Conservation (phyloP, 1,140 invertebrate genomes). For the Homarus americanus region DNA sequence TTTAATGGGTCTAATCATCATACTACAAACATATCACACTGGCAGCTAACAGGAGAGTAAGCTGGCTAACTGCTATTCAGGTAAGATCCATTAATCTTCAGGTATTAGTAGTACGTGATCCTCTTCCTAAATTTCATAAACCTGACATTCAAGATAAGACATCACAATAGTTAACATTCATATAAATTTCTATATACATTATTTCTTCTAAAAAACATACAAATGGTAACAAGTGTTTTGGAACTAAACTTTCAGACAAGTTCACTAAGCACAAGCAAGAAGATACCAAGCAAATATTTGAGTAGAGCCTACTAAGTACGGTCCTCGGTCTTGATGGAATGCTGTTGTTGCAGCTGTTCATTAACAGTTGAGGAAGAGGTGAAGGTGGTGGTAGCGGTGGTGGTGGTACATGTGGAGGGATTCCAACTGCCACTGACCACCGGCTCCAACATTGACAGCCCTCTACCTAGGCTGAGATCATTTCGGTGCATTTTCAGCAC, state of each 20-base stretch:
- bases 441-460: conserved; percentile 68
- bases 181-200: conserved; percentile 72
- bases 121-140: conserved; percentile 53
- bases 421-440: conserved; percentile 52
- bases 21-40: conserved; percentile 74
- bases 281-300: conserved; percentile 69
- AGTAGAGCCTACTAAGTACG: conserved; percentile 69
- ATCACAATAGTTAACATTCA: conserved; percentile 72
- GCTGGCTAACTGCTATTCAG: conserved; percentile 68
- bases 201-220: conserved; percentile 68
- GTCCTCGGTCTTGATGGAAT: conserved; percentile 72
- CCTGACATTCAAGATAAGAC: conserved; percentile 71
- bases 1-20: conserved; percentile 73
- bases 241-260: conserved; percentile 69
- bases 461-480: conserved; percentile 61
- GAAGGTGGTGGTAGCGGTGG: conserved; percentile 31
- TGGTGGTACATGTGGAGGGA: conserved; percentile 33
- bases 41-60: conserved; percentile 71
- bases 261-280: conserved; percentile 72
- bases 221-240: conserved; percentile 72
- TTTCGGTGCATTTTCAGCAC: conserved; percentile 70
- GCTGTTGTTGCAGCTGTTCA: conserved; percentile 49
- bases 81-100: conserved; percentile 66
- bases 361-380: conserved; percentile 29
- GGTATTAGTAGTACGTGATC: conserved; percentile 69